These are phyloP conservation scores for Dusona sp. DNA, from an alignment of 2,888 invertebrate genomes.

Conservation along the genomic window DNA sequence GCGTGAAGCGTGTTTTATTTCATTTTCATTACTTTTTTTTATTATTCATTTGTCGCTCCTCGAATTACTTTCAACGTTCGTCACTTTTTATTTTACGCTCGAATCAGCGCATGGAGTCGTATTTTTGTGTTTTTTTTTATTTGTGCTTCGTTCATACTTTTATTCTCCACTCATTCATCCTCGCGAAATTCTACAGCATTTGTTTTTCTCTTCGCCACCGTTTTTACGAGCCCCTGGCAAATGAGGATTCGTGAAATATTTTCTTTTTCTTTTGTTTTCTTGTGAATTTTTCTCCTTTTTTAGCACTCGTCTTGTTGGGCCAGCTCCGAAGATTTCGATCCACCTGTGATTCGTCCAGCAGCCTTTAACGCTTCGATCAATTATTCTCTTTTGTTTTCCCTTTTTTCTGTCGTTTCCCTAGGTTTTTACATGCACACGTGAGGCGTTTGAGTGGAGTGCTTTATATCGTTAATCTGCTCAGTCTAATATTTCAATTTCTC, in stretches of 20 bases:
- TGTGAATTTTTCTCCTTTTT: slow-evolving; percentile 26
- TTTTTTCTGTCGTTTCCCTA: slow-evolving; percentile 55
- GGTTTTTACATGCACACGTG: slow-evolving; percentile 42
- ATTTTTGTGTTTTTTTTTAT: slow-evolving; percentile 8
- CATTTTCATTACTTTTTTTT: slow-evolving; percentile 70
- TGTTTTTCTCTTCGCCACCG: neutral
- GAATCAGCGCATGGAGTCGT: slow-evolving; percentile 55
- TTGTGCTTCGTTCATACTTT: slow-evolving; percentile 43
- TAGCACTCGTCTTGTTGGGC: slow-evolving; percentile 30
- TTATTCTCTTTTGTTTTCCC: slow-evolving; percentile 22
- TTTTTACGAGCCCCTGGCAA: neutral
- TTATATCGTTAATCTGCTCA: slow-evolving; percentile 13
- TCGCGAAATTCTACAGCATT: slow-evolving; percentile 19
- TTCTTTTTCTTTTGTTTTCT: slow-evolving; percentile 21
- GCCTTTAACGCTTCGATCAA: slow-evolving; percentile 51
- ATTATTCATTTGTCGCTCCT: slow-evolving; percentile 26
- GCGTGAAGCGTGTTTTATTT: slow-evolving; percentile 76
- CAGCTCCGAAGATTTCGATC: slow-evolving; percentile 21
- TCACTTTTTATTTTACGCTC: slow-evolving; percentile 45
- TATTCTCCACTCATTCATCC: slow-evolving; percentile 35
- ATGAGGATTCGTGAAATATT: slow-evolving; percentile 6
- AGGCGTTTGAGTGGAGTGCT: slow-evolving; percentile 58
- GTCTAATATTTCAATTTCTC: neutral
- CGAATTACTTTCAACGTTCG: slow-evolving; percentile 15
- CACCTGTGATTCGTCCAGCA: slow-evolving; percentile 33